A percentile compares a stretch with the other conserved stretches of the same genome.
Conservation (phyloP, 2,113 vertebrate species). For the Engystomops pustulosus region DNA sequence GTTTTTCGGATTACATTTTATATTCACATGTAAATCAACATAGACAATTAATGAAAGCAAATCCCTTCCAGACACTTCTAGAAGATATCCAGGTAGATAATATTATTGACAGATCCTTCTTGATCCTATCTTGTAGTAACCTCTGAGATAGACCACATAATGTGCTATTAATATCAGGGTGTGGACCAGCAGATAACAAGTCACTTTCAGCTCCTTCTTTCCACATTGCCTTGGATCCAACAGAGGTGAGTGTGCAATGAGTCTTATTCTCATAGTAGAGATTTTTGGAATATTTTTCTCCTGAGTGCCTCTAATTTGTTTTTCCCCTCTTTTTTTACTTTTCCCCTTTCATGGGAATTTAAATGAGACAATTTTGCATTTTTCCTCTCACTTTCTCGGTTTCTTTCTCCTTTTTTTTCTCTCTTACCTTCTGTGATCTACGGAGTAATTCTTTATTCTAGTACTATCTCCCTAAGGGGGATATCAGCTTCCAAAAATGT, state of each 20-base stretch:
- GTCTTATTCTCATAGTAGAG: not conserved
- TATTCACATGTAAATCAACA: not conserved
- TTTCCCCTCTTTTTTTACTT: not conserved
- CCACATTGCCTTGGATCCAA: not conserved
- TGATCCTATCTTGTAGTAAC: not conserved
- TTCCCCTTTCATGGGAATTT: not conserved
- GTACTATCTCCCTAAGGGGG: not conserved
- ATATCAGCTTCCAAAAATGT: conserved; percentile 18
- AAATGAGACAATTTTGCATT: not conserved
- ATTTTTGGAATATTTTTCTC: not conserved
- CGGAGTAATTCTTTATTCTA: not conserved
- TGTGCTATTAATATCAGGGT: not conserved
- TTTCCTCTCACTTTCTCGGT: not conserved
- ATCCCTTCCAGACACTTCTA: not conserved
- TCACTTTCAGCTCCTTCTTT: not conserved
- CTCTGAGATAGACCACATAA: not conserved
- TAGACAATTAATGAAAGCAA: not conserved
- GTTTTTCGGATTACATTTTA: not conserved
- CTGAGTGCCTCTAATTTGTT: not conserved
- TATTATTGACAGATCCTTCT: not conserved
- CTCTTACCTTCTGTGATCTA: not conserved
- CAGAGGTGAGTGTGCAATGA: not conserved
- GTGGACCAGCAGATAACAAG: not conserved
- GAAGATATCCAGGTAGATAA: too few relatives aligned
- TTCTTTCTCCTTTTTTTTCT: not conserved